Evolutionary conservation across 2,888 invertebrate species (phyloP), one percentile per base, ranked within the genome.

Genomic region (Drosophila nigricruria): DNA sequence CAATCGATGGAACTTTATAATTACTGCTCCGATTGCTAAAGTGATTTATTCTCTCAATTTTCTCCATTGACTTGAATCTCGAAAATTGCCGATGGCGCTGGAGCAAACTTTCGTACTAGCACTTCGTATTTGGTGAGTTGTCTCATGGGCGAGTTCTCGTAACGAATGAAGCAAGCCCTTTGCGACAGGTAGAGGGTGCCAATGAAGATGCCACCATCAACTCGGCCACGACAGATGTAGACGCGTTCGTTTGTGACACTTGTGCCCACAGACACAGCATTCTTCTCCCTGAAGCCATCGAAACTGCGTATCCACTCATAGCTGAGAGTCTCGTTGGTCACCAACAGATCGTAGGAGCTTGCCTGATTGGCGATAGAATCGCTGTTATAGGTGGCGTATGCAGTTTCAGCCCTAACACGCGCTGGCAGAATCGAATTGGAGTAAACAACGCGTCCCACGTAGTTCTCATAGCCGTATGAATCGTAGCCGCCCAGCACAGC

Each of bases 381-480:
- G 3, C 60, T 70, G 20, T 78, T 83, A 18, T 12, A 81, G 4
- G 64, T 57, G 2, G n/a, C n/a, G n/a, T n/a, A n/a, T n/a, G n/a
- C n/a, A n/a, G 76, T 42, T 12, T 82, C 82, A 1, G 81, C 67
- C 5, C 77, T 40, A 16, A 82, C 63, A 6, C 82, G 81, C 0
- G 86, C 82, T 1, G 82, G 82, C 34, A 77, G n/a, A 6, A 73
- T 4, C 2, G 43, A 59, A 14, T 10, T 43, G 5, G 14, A 42
- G n/a, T n/a, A n/a, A n/a, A n/a, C n/a, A n/a, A n/a, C n/a, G 16
- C 86, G 86, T 5, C 77, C 82, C 30, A 82, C 86, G 36, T 52
- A 82, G 62, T 30, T 82, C 18, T 77, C 54, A 40, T 82, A 82
- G 16, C 86, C 86, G 0, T 54, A 14, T 0, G 77, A 14, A 58